phyloP scores from a whole-genome alignment of 2,888 invertebrate genomes.

The Hermodice carunculata region DNA sequence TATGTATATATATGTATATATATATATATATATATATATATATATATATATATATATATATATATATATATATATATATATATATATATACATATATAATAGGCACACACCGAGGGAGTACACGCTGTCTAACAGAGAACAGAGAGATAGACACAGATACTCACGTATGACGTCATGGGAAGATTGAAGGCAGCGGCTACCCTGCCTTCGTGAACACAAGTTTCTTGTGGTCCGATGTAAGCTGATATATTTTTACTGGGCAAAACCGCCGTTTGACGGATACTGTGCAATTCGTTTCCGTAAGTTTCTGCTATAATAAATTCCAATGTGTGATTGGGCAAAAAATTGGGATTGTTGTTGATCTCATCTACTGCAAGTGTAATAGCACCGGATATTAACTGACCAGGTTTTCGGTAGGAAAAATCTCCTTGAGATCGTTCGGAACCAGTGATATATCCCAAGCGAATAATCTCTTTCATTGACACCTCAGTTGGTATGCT shows the following conservation, averaged over 20 bases:
- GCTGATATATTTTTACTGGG: constrained; percentile 89
- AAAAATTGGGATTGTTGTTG: constrained; percentile 61
- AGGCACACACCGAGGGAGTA: too few relatives aligned
- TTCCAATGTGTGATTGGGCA: constrained; percentile 80
- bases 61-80: too few relatives aligned
- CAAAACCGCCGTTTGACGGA: constrained; percentile 82
- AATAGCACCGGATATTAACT: constrained; percentile 80
- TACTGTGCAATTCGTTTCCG: constrained; percentile 89
- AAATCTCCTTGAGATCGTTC: constrained; percentile 5
- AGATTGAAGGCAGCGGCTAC: constrained; percentile 95
- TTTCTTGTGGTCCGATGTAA: constrained; percentile 91
- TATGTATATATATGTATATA: too few relatives aligned
- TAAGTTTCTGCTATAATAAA: constrained; percentile 91
- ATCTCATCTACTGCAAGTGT: constrained; percentile 89
- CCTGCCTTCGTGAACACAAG: constrained; percentile 90
- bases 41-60: too few relatives aligned
- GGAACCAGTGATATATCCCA: constrained; percentile 37
- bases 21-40: too few relatives aligned
- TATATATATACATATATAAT: too few relatives aligned
- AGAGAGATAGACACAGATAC: too few relatives aligned
- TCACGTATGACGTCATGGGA: constrained; percentile 96
- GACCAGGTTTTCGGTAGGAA: constrained; percentile 34
- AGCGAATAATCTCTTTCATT: background rate
- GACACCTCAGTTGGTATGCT: too few relatives aligned
- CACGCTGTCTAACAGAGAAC: too few relatives aligned